These are phyloP conservation scores for Enteromius mattozi DNA, from an alignment of 2,797 vertebrate species.

Conservation along the genomic window DNA sequence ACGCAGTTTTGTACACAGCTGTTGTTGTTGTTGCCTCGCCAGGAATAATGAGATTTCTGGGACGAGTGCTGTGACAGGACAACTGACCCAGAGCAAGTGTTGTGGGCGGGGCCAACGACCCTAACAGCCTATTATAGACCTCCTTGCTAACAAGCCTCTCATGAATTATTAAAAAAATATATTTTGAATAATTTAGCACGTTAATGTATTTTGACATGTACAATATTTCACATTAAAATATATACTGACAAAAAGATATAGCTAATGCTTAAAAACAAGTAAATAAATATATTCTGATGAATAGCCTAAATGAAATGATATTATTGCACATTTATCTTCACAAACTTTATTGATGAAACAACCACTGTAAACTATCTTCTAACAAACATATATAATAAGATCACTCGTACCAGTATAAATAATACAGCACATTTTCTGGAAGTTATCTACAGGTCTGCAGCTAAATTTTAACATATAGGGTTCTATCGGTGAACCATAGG, in stretches of 20 bases:
- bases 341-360: neutral
- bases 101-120: neutral
- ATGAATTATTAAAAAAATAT: neutral
- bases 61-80: neutral
- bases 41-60: slow-evolving; percentile 1
- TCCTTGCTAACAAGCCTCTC: neutral
- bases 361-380: neutral
- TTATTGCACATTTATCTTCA: neutral
- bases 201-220: neutral
- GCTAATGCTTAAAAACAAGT: neutral
- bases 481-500: neutral
- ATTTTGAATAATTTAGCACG: neutral
- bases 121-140: neutral
- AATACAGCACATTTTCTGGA: neutral
- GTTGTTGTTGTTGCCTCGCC: neutral
- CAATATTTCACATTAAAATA: neutral
- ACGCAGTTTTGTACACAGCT: neutral
- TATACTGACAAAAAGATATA: neutral
- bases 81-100: neutral
- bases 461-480: neutral
- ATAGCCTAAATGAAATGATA: neutral
- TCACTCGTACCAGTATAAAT: neutral
- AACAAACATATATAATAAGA: no score
- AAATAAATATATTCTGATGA: neutral
- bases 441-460: neutral